Evolutionary conservation across 2,888 invertebrate species (phyloP), one percentile per base, ranked within the genome.

Genomic region (Agapostemon virescens): DNA sequence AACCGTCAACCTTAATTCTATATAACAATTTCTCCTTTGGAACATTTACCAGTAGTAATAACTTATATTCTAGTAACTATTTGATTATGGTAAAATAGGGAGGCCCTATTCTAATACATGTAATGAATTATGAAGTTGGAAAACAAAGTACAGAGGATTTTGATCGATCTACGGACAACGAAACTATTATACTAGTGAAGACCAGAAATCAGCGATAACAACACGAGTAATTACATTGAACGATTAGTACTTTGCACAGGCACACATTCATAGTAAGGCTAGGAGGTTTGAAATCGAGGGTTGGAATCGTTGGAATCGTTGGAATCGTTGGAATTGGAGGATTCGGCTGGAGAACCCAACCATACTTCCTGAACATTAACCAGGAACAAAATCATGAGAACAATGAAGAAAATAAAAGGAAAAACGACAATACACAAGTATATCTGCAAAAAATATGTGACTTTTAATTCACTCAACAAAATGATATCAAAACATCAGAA

Each of bases 401-500:
- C 71, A 76, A 63, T 77, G 55, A 55, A 26, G 26, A 26, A 55
- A 76, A 74, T 49, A 77, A 75, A 61, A 33, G 45, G 66, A 73
- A 36, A 15, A 84, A 77, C 76, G 69, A 85, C 70, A 83, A 81
- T 69, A 66, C 30, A 66, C 30, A 66, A 58, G 52, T 75, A 66
- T 82, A 82, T 74, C 85, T 90, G 91, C 90, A 91, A 90, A 91
- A 90, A 87, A 90, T n/a, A 87, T 87, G 87, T 88, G 88, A 89
- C 88, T 88, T 91, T 91, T 91, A 91, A 89, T 92, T 89, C 84
- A 87, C 85, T 86, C 85, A 90, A 92, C 90, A 92, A 91, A 90
- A 90, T 90, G 83, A 87, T 92, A 92, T 91, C 90, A 91, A 91
- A 91, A 87, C 86, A 89, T 87, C 84, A 88, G 83, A 87, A 90